Percentiles rank a stretch among this genome's conserved stretches.
Conservation (phyloP, 2,888 invertebrate species). For the Anorthoa munda region DNA sequence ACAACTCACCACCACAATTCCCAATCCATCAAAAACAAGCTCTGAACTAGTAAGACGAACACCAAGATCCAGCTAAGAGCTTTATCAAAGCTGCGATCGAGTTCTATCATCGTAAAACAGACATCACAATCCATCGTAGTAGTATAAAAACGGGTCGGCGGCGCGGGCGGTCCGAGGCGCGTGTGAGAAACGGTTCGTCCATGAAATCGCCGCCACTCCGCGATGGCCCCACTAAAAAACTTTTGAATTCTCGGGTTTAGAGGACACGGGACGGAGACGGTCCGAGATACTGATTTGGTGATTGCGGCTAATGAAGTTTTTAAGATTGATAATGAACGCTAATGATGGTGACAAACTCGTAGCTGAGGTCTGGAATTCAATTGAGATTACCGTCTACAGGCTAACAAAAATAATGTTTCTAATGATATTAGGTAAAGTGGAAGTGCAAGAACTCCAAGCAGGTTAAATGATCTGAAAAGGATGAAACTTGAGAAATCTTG, state of each 20-base stretch:
- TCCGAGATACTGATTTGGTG: constrained; percentile 10
- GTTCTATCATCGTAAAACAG: constrained; percentile 68
- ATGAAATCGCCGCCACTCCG: constrained; percentile 70
- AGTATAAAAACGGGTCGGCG: constrained; percentile 63
- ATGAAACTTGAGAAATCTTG: background rate
- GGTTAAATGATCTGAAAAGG: background rate
- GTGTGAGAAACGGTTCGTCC: constrained; percentile 70
- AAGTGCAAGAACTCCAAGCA: background rate
- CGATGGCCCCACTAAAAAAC: constrained; percentile 59
- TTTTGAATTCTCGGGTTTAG: constrained; percentile 44
- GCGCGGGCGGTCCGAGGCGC: constrained; percentile 70
- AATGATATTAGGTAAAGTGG: background rate
- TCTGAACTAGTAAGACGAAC: constrained; percentile 9
- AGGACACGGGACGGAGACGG: constrained; percentile 55
- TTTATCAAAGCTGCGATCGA: constrained; percentile 58
- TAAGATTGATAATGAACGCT: background rate
- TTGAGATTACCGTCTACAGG: background rate
- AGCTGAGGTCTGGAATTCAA: background rate
- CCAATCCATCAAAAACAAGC: constrained; percentile 16
- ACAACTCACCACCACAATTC: background rate
- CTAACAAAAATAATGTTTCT: background rate
- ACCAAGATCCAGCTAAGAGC: constrained; percentile 36
- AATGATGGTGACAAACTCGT: background rate
- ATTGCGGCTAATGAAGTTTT: constrained; percentile 1
- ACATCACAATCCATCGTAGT: constrained; percentile 57